A percentile compares a stretch with the other conserved stretches of the same genome.
These are phyloP conservation scores for Drosophila suzukii DNA, from an alignment of 1,140 invertebrate genomes.

Conservation along the genomic window DNA sequence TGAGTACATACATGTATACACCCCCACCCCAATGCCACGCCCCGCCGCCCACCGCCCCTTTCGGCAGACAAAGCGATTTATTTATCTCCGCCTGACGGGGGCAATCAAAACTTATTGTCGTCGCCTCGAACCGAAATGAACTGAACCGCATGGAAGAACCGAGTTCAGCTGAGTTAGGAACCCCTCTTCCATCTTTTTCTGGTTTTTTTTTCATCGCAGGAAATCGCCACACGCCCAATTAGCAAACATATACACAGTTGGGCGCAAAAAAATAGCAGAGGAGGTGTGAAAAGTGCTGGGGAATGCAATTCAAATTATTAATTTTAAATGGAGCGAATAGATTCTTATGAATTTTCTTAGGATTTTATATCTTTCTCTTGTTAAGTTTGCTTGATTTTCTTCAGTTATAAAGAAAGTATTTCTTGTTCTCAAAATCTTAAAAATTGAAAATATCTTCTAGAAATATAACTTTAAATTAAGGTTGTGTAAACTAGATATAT, in stretches of 20 bases:
- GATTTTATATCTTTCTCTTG: no score
- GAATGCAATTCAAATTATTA: not conserved
- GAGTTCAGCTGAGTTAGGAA: constrained; percentile 24
- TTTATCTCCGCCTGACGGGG: constrained; percentile 49
- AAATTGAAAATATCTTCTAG: not conserved
- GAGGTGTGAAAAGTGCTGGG: constrained; percentile 34
- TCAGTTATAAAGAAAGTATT: not conserved
- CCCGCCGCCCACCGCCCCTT: not conserved
- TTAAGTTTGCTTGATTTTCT: not conserved
- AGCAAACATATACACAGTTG: constrained; percentile 64
- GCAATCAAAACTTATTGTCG: constrained; percentile 81
- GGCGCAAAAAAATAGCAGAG: constrained; percentile 7
- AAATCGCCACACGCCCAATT: constrained; percentile 81
- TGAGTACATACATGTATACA: not conserved
- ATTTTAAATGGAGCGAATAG: no score
- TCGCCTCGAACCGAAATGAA: constrained; percentile 42
- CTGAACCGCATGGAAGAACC: not conserved
- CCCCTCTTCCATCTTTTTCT: constrained; percentile 9
- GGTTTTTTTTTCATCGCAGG: constrained; percentile 42
- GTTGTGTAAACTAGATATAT: not conserved
- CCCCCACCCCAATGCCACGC: not conserved
- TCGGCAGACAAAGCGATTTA: constrained; percentile 47
- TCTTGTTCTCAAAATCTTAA: not conserved
- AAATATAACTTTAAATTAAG: no score
- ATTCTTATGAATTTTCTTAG: no score